A percentile compares a stretch with the other conserved stretches of the same genome.
These are phyloP conservation scores for Pollenia angustigena DNA, from an alignment of 2,888 invertebrate genomes.

Conservation along the genomic window DNA sequence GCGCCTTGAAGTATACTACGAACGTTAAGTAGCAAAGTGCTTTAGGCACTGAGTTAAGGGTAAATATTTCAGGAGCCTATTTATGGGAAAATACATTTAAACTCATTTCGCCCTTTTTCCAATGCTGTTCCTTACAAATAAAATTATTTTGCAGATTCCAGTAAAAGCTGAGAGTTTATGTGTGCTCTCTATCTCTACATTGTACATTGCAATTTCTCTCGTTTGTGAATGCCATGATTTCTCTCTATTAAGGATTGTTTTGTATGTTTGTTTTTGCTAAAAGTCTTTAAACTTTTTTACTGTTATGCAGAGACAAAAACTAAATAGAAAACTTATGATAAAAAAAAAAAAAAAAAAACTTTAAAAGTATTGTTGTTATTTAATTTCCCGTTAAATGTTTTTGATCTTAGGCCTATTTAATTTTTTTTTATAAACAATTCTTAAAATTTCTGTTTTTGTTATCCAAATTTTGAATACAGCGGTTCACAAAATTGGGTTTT, in stretches of 20 bases:
- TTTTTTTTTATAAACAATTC: too few species aligned
- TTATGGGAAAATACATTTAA: constrained; percentile 32
- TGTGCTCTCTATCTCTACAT: not conserved
- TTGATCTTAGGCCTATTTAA: too few species aligned
- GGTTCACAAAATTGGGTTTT: too few species aligned
- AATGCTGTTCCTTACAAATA: not conserved
- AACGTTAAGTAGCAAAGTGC: constrained; percentile 71
- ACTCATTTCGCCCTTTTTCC: constrained; percentile 42
- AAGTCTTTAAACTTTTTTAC: constrained; percentile 66
- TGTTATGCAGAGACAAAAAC: constrained; percentile 29
- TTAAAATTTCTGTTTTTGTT: too few species aligned
- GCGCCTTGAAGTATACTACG: constrained; percentile 67
- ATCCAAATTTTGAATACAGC: too few species aligned
- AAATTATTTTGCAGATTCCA: constrained; percentile 58
- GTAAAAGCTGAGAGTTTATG: not conserved
- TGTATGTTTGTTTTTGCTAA: constrained; percentile 33
- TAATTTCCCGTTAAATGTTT: too few species aligned
- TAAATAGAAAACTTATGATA: constrained; percentile 1
- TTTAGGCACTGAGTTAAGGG: constrained; percentile 71
- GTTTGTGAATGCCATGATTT: not conserved
- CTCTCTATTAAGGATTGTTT: constrained; percentile 7
- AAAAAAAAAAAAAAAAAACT: not conserved
- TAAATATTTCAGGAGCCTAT: constrained; percentile 68
- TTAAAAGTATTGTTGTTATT: not conserved
- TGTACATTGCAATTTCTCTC: not conserved